Evolutionary conservation across 1,140 invertebrate species (phyloP), one percentile per base, ranked within the genome.

Genomic region (Platorchestia sp.): DNA sequence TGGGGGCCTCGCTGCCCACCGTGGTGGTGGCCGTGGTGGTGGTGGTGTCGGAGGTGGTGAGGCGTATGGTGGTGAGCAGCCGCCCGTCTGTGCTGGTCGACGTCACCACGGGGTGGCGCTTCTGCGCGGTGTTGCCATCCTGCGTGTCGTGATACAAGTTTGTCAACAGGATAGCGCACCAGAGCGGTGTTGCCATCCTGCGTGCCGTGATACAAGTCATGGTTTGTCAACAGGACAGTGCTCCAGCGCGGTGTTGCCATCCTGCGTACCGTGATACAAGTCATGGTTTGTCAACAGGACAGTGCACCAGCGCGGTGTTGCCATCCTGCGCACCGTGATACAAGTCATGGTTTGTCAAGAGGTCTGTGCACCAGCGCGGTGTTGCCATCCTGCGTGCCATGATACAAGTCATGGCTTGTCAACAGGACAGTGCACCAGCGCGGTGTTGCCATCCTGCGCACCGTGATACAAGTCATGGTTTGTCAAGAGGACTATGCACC

Each of bases 51-150:
- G 86, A 47, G 75, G 95, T 89, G 86, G 95, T 89, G 95, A 91
- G 75, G 45, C 59, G 95, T 51, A 96, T 96, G 95, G 96, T 96
- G 27, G 96, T 96, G 95, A 96, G 96, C 6, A 96, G 95, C 43
- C 96, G 95, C 22, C 96, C 96, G 59, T 96, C 96, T 40, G 95
- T 95, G 86, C 95, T 96, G 86, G 95, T 96, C 16, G 96, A 96
- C 7, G 96, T 96, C 43, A 96, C 95, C 95, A 96, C 95, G 45
- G 96, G 96, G 5, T 96, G 96, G 43, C 96, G 96, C 89, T 96
- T 96, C 16, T 95, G 96, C 27, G 95, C 95, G 0, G 96, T 95
- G 36, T 95, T 95, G 40, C 95, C 95, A 95, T 96, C 96, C 86
- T 96, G 95, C 59, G 59, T 10, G 59, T 27, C 10, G 59, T 27